These are phyloP conservation scores for Melanostoma scalare DNA, from an alignment of 2,888 invertebrate genomes.

Conservation along the genomic window DNA sequence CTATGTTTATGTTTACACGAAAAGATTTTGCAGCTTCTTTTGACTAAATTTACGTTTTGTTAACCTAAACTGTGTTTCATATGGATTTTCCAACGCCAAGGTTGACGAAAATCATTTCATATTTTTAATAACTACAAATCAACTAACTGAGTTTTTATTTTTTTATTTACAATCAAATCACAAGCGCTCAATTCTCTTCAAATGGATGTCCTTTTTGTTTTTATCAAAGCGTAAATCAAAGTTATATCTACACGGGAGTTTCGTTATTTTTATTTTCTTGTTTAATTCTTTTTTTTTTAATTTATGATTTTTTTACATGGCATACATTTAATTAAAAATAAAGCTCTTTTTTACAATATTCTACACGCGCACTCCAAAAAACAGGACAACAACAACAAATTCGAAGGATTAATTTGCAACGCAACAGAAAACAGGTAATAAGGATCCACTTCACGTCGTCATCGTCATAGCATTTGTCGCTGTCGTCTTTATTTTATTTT, in stretches of 20 bases:
- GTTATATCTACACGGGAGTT: conserved; percentile 45
- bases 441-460: conserved; percentile 52
- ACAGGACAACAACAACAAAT: conserved; percentile 25
- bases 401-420: conserved; percentile 37
- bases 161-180: conserved; percentile 77
- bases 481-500: conserved; percentile 8
- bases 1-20: conserved; percentile 67
- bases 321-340: conserved; percentile 47
- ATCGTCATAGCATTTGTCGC: conserved; percentile 37
- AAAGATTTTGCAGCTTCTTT: conserved; percentile 62
- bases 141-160: conserved; percentile 46
- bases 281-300: conserved; percentile 27
- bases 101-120: conserved; percentile 46
- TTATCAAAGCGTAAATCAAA: conserved; percentile 63
- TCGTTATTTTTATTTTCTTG: conserved; percentile 21
- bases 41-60: conserved; percentile 72
- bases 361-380: conserved; percentile 52
- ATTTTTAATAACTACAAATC: conserved; percentile 6
- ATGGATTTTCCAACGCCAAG: conserved; percentile 54
- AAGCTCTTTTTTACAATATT: conserved; percentile 50
- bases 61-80: conserved; percentile 73
- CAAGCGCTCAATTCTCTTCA: conserved; percentile 75
- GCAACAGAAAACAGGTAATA: conserved; percentile 62
- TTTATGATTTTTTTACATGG: conserved; percentile 38
- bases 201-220: conserved; percentile 72